Base-by-base conservation (phyloP, 2,888 invertebrate species). In the Seladonia tumulorum region DNA sequence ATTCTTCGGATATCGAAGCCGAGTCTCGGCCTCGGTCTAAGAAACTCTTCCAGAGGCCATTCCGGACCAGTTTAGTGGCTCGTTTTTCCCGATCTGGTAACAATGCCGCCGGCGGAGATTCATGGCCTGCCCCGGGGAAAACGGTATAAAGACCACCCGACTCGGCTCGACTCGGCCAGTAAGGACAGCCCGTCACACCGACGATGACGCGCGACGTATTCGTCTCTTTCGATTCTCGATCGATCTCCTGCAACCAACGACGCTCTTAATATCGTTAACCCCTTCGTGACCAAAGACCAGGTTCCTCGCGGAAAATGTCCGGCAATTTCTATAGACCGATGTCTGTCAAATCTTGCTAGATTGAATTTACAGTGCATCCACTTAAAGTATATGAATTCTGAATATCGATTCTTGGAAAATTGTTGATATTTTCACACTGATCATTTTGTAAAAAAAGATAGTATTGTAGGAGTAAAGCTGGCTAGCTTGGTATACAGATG, bases 91-190 rank as follows among this genome's bases (percentile, higher is more conserved):
- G 83, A 83, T 76, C 85, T 77, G 81, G 89, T 88, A 88, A 88
- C 89, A 87, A 90, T 88, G 80, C 87, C 86, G 74, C 78, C 77
- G 79, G 81, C 83, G 81, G 88, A 89, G 90, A 90, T 90, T 89
- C 91, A 88, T 85, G 87, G 85, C 74, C 81, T 35, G 81, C 79
- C 47, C 71, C n/a, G 73, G 76, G 83, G 70, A 72, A 76, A 76
- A 53, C 10, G 49, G 68, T 74, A 72, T 16, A 66, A 83, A 84
- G 79, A 81, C 1, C 35, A 39, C 8, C 68, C 22, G 39, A 29
- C 63, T 1, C 63, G 49, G 14, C 18, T 5, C 16, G 22, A 3
- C 53, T 53, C 10, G 53, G 22, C 53, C 22, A n/a, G 53, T 22
- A 22, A 53, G 22, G 53, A 49, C 53, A 22, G 57, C 25, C 25